Conservation (phyloP, 2,797 vertebrate genomes). For the Mareca strepera region DNA sequence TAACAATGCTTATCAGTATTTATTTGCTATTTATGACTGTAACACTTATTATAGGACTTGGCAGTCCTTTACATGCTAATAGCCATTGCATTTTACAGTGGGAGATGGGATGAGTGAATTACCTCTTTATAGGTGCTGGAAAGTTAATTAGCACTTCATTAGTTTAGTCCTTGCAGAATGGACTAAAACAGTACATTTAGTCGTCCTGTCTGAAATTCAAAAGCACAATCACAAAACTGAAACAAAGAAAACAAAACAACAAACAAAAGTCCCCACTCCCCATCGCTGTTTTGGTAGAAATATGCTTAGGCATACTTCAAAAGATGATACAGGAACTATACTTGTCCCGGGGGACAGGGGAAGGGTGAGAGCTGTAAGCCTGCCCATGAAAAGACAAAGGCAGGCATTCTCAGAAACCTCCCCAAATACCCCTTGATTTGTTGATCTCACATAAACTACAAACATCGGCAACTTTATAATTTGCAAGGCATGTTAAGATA, state of each 20-base stretch:
- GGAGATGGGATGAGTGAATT: neutral
- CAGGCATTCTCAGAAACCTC: neutral
- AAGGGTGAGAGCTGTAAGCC: neutral
- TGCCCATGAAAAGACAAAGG: neutral
- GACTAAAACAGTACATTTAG: too few relatives aligned
- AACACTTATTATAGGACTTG: neutral
- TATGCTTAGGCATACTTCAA: neutral
- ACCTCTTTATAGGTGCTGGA: neutral
- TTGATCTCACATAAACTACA: neutral
- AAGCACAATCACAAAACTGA: neutral
- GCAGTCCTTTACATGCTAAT: neutral
- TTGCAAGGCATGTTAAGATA: neutral
- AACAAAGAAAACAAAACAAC: neutral
- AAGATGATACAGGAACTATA: neutral
- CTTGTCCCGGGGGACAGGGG: neutral
- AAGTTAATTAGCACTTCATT: constrained; percentile 37
- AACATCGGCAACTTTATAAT: neutral
- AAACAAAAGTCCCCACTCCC: neutral
- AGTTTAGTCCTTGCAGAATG: constrained; percentile 3
- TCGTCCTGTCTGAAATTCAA: neutral
- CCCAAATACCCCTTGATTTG: neutral
- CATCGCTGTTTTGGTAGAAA: neutral
- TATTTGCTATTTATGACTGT: neutral
- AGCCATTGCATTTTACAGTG: neutral
- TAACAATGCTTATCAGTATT: neutral